phyloP scores from a whole-genome alignment of 2,888 invertebrate genomes.

The Trichopoda pennipes region DNA sequence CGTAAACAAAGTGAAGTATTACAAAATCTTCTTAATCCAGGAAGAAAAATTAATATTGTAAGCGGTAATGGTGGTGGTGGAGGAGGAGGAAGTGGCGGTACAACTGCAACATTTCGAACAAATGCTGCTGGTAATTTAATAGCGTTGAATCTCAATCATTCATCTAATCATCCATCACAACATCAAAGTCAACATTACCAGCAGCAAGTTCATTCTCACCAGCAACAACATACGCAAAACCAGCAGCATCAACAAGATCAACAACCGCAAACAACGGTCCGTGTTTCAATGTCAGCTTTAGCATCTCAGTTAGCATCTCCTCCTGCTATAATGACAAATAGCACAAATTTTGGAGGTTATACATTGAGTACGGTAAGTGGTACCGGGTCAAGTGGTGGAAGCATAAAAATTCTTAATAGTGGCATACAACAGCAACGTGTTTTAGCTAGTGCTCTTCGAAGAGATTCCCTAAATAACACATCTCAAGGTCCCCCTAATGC shows the following conservation, averaged over 20 bases:
- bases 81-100: constrained; percentile 70
- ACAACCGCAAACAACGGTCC: constrained; percentile 76
- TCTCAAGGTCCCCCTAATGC: constrained; percentile 72
- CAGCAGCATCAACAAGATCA: constrained; percentile 70
- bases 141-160: constrained; percentile 75
- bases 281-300: constrained; percentile 81
- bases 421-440: constrained; percentile 77
- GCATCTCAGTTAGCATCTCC: constrained; percentile 81
- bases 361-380: constrained; percentile 73
- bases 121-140: constrained; percentile 79
- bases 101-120: constrained; percentile 76
- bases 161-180: constrained; percentile 71
- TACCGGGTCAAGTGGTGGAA: constrained; percentile 69
- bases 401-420: constrained; percentile 75
- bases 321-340: constrained; percentile 80
- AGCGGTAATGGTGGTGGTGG: constrained; percentile 69
- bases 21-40: constrained; percentile 78
- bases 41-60: constrained; percentile 79
- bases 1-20: constrained; percentile 79
- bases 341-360: constrained; percentile 77
- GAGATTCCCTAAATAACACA: constrained; percentile 79
- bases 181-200: constrained; percentile 68
- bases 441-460: constrained; percentile 79
- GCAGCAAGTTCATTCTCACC: constrained; percentile 70
- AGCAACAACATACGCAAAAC: constrained; percentile 64